phyloP scores from a whole-genome alignment of 2,113 vertebrate genomes.

The Menura novaehollandiae region DNA sequence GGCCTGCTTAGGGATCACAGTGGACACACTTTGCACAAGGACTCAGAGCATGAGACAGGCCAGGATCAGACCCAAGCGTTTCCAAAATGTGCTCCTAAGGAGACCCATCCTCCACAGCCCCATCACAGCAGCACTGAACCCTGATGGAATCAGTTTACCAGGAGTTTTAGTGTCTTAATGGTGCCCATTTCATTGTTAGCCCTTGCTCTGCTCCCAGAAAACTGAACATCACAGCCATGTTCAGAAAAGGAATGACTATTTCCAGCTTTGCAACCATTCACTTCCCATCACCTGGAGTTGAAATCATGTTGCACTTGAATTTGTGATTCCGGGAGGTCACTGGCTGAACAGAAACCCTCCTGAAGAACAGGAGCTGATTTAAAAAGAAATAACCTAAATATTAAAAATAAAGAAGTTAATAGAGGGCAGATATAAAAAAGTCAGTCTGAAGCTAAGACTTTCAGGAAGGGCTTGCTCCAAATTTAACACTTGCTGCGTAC shows the following conservation, averaged over 20 bases:
- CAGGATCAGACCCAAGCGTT: background rate
- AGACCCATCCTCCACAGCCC: background rate
- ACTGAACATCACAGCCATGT: fast-evolving
- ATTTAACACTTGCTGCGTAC: background rate
- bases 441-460: background rate
- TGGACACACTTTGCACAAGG: background rate
- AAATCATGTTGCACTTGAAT: background rate
- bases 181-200: background rate
- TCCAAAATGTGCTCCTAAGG: background rate
- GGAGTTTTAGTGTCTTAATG: background rate
- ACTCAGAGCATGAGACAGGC: background rate
- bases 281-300: background rate
- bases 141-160: background rate
- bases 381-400: background rate
- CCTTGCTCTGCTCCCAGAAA: background rate
- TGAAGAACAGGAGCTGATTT: background rate
- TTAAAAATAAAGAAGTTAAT: background rate
- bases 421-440: background rate
- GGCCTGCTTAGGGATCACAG: background rate
- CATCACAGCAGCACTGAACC: background rate
- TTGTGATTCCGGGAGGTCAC: background rate
- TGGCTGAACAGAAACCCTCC: background rate
- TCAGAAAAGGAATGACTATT: background rate
- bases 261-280: background rate
- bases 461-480: background rate